Conservation (phyloP, 2,888 invertebrate species). For the Apamea epomidion region DNA sequence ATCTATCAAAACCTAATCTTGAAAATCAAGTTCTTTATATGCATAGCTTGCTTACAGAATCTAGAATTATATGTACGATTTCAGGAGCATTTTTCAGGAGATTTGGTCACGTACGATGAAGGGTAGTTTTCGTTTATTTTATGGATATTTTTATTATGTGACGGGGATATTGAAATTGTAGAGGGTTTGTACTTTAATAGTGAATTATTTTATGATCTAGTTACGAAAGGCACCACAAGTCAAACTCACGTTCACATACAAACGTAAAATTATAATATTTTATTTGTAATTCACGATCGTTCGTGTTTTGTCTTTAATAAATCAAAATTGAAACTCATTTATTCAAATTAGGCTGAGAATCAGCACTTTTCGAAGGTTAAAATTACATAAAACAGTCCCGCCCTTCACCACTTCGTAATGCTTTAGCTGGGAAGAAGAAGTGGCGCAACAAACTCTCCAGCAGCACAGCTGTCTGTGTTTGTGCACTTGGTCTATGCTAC, state of each 20-base stretch:
- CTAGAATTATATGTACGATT: conserved; percentile 45
- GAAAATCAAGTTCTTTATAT: conserved; percentile 60
- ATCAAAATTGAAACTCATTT: too few relatives aligned
- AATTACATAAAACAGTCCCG: too few relatives aligned
- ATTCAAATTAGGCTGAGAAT: too few relatives aligned
- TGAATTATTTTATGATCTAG: not conserved
- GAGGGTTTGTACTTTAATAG: not conserved
- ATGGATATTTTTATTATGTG: conserved; percentile 51
- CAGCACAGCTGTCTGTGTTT: too few relatives aligned
- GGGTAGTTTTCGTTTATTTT: conserved; percentile 34
- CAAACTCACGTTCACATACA: not conserved
- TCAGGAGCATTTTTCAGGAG: conserved; percentile 39
- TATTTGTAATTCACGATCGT: not conserved
- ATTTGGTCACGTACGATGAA: conserved; percentile 51
- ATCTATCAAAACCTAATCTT: conserved; percentile 47
- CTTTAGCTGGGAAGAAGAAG: too few relatives aligned
- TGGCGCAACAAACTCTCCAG: too few relatives aligned
- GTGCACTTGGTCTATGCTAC: too few relatives aligned
- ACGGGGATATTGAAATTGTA: conserved; percentile 32
- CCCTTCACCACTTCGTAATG: too few relatives aligned
- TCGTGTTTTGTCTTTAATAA: not conserved
- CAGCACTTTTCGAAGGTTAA: too few relatives aligned
- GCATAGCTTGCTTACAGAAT: conserved; percentile 50
- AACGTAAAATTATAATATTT: not conserved
- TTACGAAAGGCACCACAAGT: not conserved